Percentiles rank a stretch among this genome's conserved stretches.
Conservation (phyloP, 2,888 invertebrate species). For the Zootermopsis nevadensis region DNA sequence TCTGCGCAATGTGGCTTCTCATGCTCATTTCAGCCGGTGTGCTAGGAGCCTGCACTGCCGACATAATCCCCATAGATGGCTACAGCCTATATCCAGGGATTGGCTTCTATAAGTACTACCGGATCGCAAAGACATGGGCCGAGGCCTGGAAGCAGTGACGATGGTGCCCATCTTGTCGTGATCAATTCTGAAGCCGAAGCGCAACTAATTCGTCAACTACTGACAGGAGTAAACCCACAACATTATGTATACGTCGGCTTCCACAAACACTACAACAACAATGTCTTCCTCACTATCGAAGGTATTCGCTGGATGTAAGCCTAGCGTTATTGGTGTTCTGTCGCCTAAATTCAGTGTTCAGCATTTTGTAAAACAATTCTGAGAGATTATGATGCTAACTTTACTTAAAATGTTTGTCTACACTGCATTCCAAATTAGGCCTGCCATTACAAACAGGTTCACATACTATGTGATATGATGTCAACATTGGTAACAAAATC, state of each 20-base stretch:
- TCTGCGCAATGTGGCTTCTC: too few relatives aligned
- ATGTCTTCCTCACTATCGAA: not conserved
- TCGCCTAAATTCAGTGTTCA: too few relatives aligned
- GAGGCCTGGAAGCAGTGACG: constrained; percentile 37
- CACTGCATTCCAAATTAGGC: too few relatives aligned
- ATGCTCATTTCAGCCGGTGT: not conserved
- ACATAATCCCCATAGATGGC: not conserved
- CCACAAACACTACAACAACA: not conserved
- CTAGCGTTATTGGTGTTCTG: too few relatives aligned
- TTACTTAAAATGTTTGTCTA: too few relatives aligned
- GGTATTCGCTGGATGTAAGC: not conserved
- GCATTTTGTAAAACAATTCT: too few relatives aligned
- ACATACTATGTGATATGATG: too few relatives aligned
- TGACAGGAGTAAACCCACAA: not conserved
- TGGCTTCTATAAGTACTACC: constrained; percentile 33
- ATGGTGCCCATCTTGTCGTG: constrained; percentile 25
- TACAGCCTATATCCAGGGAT: constrained; percentile 1
- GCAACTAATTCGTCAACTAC: not conserved
- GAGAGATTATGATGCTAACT: too few relatives aligned
- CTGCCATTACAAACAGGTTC: too few relatives aligned
- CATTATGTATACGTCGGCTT: not conserved
- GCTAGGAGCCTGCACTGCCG: not conserved
- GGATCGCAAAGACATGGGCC: constrained; percentile 20
- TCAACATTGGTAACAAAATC: too few relatives aligned
- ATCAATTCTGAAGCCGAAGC: constrained; percentile 31